phyloP scores from a whole-genome alignment of 1,140 invertebrate genomes.

The Oscheius sp. region DNA sequence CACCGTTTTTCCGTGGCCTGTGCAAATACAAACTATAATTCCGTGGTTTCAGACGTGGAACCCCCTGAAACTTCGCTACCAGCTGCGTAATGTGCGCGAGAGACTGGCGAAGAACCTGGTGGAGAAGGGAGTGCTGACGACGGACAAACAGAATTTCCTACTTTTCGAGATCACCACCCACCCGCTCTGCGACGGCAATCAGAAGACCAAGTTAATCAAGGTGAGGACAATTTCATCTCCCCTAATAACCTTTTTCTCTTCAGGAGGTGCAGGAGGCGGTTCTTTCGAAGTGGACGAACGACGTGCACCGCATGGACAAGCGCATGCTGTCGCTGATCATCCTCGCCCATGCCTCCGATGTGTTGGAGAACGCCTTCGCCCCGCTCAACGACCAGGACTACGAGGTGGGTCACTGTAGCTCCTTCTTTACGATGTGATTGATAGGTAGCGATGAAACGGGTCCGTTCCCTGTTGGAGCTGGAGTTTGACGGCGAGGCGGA shows the following conservation, averaged over 20 bases:
- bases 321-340: slow-evolving; percentile 86
- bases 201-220: slow-evolving; percentile 95
- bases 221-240: slow-evolving; percentile 67
- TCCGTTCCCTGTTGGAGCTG: slow-evolving; percentile 87
- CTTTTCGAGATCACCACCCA: slow-evolving; percentile 99
- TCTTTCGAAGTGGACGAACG: slow-evolving; percentile 90
- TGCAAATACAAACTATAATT: background rate
- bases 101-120: slow-evolving; percentile 98
- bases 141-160: slow-evolving; percentile 99
- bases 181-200: slow-evolving; percentile 88
- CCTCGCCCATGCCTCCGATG: slow-evolving; percentile 93
- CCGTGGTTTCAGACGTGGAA: slow-evolving; percentile 94
- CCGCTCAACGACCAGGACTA: slow-evolving; percentile 70
- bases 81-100: slow-evolving; percentile 96
- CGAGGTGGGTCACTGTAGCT: slow-evolving; percentile 41
- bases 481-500: slow-evolving; percentile 76
- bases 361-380: slow-evolving; percentile 98
- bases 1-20: slow-evolving; percentile 70
- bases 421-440: background rate
- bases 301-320: slow-evolving; percentile 94
- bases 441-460: slow-evolving; percentile 92
- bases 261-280: slow-evolving; percentile 85
- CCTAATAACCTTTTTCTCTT: slow-evolving; percentile 15
- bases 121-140: slow-evolving; percentile 98
- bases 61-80: slow-evolving; percentile 94